A percentile compares a stretch with the other conserved stretches of the same genome.
These are phyloP conservation scores for Rynchops niger DNA, from an alignment of 2,113 vertebrate species.

Conservation along the genomic window DNA sequence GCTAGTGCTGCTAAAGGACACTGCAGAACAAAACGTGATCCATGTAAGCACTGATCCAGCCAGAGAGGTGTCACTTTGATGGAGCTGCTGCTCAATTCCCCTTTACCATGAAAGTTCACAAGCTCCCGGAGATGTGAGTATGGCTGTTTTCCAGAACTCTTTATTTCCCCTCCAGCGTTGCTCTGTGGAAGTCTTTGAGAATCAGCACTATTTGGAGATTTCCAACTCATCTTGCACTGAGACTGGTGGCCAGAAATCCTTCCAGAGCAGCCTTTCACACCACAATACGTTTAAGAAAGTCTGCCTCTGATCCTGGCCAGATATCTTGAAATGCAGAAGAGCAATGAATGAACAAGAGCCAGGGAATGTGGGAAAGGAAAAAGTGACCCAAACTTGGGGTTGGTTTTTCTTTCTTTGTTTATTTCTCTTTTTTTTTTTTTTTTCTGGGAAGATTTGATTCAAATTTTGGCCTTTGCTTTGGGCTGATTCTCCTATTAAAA, in stretches of 20 bases:
- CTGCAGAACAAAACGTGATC: background rate
- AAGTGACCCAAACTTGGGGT: conserved; percentile 19
- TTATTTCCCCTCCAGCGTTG: background rate
- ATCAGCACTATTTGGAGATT: background rate
- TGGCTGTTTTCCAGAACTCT: background rate
- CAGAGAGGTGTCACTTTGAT: background rate
- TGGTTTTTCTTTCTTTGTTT: background rate
- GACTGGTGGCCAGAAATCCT: conserved; percentile 5
- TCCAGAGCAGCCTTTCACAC: conserved; percentile 27
- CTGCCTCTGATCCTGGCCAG: conserved; percentile 5
- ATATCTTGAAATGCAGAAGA: conserved; percentile 49
- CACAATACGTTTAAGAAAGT: conserved; percentile 21
- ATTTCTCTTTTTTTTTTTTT: background rate
- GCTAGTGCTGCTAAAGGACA: background rate
- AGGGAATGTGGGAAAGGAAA: conserved; percentile 51
- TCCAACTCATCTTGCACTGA: background rate
- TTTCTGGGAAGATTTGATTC: background rate
- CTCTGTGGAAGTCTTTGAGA: background rate
- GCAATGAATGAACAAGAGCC: conserved; percentile 20
- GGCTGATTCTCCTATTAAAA: conserved; percentile 28
- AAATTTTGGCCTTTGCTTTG: conserved; percentile 23
- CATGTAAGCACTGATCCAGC: background rate
- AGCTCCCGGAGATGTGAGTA: background rate
- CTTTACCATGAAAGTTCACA: background rate
- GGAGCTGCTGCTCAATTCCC: background rate